Conservation (phyloP, 2,888 invertebrate genomes). For the Catotricha subobsoleta region DNA sequence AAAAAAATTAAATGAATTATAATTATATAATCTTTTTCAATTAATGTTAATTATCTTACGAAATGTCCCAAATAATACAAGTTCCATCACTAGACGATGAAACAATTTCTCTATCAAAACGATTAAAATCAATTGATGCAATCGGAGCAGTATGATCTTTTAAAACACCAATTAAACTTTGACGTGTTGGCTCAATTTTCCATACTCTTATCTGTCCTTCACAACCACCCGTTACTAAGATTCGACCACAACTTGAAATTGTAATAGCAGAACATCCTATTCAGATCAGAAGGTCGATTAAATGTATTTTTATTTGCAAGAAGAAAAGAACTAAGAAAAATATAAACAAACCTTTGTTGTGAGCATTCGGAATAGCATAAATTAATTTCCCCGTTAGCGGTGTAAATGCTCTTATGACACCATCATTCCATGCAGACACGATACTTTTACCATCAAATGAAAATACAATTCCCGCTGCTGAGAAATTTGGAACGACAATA, state of each 20-base stretch:
- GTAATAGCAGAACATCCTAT: constrained; percentile 52
- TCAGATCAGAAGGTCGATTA: too few relatives aligned
- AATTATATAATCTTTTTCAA: neutral
- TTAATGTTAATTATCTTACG: constrained; percentile 31
- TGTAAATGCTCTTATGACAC: constrained; percentile 62
- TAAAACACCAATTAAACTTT: constrained; percentile 51
- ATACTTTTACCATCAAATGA: constrained; percentile 63
- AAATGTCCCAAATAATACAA: constrained; percentile 82
- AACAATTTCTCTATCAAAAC: constrained; percentile 62
- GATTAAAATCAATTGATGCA: constrained; percentile 60
- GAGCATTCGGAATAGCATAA: constrained; percentile 72
- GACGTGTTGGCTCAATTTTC: constrained; percentile 49
- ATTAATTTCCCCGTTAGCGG: constrained; percentile 64
- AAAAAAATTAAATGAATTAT: neutral
- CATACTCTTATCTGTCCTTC: constrained; percentile 83
- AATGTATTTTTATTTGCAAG: neutral
- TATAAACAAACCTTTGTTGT: constrained; percentile 56
- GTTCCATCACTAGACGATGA: constrained; percentile 85
- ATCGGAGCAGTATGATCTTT: constrained; percentile 86
- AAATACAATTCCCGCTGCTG: constrained; percentile 62
- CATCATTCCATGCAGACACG: constrained; percentile 71
- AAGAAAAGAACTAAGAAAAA: neutral
- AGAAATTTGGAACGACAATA: constrained; percentile 72
- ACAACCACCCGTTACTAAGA: constrained; percentile 73
- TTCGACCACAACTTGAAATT: constrained; percentile 46